Evolutionary conservation across 2,797 vertebrate species (phyloP), one percentile per base, ranked within the genome.

Genomic region (Diplodus sargus): DNA sequence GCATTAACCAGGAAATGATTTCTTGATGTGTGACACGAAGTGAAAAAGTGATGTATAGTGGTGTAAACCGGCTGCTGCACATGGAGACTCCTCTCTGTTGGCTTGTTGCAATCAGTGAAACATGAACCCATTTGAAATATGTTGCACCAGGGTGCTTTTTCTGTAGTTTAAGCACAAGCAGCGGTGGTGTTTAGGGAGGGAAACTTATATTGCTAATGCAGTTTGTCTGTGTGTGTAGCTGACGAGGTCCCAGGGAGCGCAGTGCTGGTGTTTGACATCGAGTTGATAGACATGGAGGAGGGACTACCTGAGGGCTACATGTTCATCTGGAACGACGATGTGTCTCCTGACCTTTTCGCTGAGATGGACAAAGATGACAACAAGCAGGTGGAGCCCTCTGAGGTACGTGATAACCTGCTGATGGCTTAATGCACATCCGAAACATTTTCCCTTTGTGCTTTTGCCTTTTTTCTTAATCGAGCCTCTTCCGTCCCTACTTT

Each of bases 281-380:
- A 99, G 85, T 87, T 99, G 88, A 78, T 97, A 11, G 96, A 97
- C 4, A 84, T 98, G 71, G 97, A 98, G 88, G 95, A 97, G 0
- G 98, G 98, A 49, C 96, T 99, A 74, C 98, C 98, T 0, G 98
- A 99, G 23, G 98, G 98, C 18, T 99, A 99, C 94, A 99, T 99
- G 98, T 99, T 99, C 84, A 92, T 99, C 59, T 99, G 98, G 98
- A 97, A 97, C 0, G 92, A 94, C 0, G 96, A 99, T 0, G 97
- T 99, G n/a, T 96, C 97, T 2, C 94, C 96, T 0, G 95, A 97
- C 77, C 97, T 99, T 30, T 99, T 99, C 84, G 94, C 94, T 67
- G 97, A 99, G 88, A 99, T 99, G 87, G 98, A 99, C 92, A 96
- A 89, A 70, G 95, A 99, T 81, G 89, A 92, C 0, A 91, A 99